Conservation (phyloP, 2,113 vertebrate genomes). For the Sinocyclocheilus anshuiensis region DNA sequence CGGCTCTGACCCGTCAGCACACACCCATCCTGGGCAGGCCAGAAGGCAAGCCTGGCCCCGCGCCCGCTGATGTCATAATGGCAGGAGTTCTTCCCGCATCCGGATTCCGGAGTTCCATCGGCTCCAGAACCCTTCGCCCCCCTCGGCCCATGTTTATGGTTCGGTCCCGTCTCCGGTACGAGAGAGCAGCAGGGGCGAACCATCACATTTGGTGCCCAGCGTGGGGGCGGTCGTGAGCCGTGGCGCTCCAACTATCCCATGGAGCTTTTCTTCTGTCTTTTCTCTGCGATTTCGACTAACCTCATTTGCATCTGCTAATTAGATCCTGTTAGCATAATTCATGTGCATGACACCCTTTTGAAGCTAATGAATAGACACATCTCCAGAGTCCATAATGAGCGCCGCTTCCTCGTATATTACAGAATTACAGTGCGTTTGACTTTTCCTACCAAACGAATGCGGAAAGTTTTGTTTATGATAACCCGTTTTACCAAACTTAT, state of each 20-base stretch:
- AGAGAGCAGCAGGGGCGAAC: constrained; percentile 83
- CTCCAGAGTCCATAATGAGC: constrained; percentile 81
- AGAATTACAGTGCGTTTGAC: not conserved
- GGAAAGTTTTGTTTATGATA: no score
- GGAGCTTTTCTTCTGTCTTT: constrained; percentile 82
- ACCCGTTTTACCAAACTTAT: not conserved
- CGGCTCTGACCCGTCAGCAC: constrained; percentile 47
- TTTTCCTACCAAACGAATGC: not conserved
- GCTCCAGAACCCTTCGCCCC: constrained; percentile 57
- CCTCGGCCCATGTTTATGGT: constrained; percentile 74
- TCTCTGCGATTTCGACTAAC: constrained; percentile 79
- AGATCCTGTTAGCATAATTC: constrained; percentile 86
- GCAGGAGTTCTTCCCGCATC: constrained; percentile 74
- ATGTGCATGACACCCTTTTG: constrained; percentile 85
- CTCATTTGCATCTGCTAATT: constrained; percentile 88
- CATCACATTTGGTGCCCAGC: constrained; percentile 85
- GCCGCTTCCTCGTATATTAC: constrained; percentile 66
- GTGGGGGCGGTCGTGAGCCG: constrained; percentile 81
- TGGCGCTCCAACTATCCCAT: constrained; percentile 82
- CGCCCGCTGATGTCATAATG: constrained; percentile 77
- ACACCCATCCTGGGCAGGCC: constrained; percentile 71
- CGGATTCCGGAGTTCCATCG: constrained; percentile 75
- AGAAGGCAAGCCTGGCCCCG: constrained; percentile 74
- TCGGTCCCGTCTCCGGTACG: constrained; percentile 75
- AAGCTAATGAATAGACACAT: constrained; percentile 86